Base-by-base conservation (phyloP, 2,113 vertebrate species). In the Spermophilus dauricus region DNA sequence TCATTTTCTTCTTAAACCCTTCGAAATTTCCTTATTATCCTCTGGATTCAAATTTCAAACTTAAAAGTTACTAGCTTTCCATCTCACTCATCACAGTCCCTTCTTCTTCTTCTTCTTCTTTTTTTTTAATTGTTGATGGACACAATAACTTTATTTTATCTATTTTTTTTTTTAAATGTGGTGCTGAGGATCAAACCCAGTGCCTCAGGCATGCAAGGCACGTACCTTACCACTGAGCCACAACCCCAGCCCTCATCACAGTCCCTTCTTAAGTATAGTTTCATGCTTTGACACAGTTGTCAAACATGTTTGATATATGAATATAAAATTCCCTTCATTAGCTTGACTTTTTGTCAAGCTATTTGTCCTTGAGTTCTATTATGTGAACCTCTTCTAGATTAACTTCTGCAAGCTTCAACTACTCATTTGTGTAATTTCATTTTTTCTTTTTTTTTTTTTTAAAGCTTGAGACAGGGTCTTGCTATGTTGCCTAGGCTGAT, bases 1-100 rank as follows among this genome's bases (percentile, higher is more conserved):
- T 95, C 30, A 88, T 67, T 82, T 89, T 94, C 37, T 92, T 86
- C 77, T 90, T 81, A 51, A 95, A 56, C 18, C 6, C 81, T 67
- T 58, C n/a, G 30, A 83, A 89, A 28, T 2, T 32, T 95, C 80
- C 18, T 61, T 82, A 65, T 67, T 88, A 77, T 18, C 26, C 2
- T 82, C 39, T 56, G 63, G 63, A 51, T 86, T 96, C 80, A 91
- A 69, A 95, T 86, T 77, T 69, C 75, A 85, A 91, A 86, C 48
- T 81, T 58, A 61, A 67, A 0, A 81, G 28, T 89, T 83, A 78
- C 7, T 83, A n/a, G 48, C 39, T 86, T 90, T 86, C 63, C 32
- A 77, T 8, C 8, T 83, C 5, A 69, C 9, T 65, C 85, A 28
- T 18, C 16, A 5, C 34, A 84, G 70, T n/a, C 51, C 72, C 32